A percentile compares a stretch with the other conserved stretches of the same genome.
Evolutionary conservation across 2,113 vertebrate species (phyloP).

Genomic region (Saimiri boliviensis): DNA sequence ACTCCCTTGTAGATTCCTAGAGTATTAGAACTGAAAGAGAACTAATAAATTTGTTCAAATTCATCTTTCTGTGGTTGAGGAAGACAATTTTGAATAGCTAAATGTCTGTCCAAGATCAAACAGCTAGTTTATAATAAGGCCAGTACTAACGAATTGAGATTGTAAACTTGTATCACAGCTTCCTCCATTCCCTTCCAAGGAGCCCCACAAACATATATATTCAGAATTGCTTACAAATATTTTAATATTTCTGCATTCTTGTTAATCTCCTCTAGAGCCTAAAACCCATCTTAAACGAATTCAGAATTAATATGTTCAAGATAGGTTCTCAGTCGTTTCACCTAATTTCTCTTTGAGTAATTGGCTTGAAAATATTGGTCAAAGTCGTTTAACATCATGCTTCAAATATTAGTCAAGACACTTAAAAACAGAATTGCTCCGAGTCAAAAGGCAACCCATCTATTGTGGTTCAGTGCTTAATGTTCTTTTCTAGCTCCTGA

Average conservation of each 20-base stretch:
- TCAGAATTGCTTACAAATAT: neutral
- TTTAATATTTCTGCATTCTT: slow-evolving; percentile 23
- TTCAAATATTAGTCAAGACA: slow-evolving; percentile 11
- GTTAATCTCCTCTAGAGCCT: neutral
- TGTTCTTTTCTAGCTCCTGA: neutral
- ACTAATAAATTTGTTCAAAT: neutral
- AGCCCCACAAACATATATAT: neutral
- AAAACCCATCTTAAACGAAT: slow-evolving; percentile 18
- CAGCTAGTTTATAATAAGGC: neutral
- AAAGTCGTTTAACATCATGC: neutral
- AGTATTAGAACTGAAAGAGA: neutral
- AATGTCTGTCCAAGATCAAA: neutral
- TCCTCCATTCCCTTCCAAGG: neutral
- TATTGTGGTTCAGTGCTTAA: neutral
- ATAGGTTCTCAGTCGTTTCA: neutral
- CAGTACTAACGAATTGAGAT: neutral
- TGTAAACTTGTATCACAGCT: neutral
- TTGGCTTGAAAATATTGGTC: neutral
- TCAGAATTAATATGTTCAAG: neutral
- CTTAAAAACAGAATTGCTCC: neutral
- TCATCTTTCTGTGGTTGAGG: neutral
- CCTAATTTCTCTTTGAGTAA: slow-evolving; percentile 10
- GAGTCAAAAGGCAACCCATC: neutral
- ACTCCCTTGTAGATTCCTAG: neutral
- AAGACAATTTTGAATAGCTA: neutral